A percentile compares a stretch with the other conserved stretches of the same genome.
These are phyloP conservation scores for Probaryconus sp. DNA, from an alignment of 1,140 invertebrate genomes.

Conservation along the genomic window DNA sequence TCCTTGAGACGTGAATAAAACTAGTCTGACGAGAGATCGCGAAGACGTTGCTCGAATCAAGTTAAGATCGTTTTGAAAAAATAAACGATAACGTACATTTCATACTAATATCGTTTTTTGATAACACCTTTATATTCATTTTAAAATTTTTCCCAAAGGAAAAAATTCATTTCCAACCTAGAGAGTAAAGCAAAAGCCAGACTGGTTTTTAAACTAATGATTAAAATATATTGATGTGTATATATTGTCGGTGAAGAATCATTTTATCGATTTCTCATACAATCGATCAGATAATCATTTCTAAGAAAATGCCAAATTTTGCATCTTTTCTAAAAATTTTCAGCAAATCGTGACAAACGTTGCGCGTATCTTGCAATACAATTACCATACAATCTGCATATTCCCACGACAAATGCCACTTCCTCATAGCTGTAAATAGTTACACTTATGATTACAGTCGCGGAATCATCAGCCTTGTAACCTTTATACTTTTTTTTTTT, in stretches of 20 bases:
- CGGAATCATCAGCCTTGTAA: slow-evolving; percentile 46
- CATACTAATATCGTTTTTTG: slow-evolving; percentile 24
- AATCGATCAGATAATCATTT: too few relatives aligned
- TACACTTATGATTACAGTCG: slow-evolving; percentile 51
- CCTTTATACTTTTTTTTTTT: slow-evolving; percentile 39
- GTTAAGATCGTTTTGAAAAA: slow-evolving; percentile 39
- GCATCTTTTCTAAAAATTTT: slow-evolving; percentile 9
- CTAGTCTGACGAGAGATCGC: slow-evolving; percentile 56
- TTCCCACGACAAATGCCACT: slow-evolving; percentile 63
- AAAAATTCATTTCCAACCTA: too few relatives aligned
- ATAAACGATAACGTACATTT: too few relatives aligned
- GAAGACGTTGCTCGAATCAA: slow-evolving; percentile 50
- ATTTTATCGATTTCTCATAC: too few relatives aligned
- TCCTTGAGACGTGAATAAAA: slow-evolving; percentile 60
- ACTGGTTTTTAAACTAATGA: too few relatives aligned
- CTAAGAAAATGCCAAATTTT: slow-evolving; percentile 46
- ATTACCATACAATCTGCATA: slow-evolving; percentile 77
- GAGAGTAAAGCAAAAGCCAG: too few relatives aligned
- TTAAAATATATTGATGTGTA: too few relatives aligned
- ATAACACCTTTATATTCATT: too few relatives aligned
- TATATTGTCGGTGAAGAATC: too few relatives aligned
- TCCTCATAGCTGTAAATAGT: slow-evolving; percentile 67
- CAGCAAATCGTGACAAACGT: slow-evolving; percentile 67
- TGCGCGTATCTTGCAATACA: slow-evolving; percentile 67
- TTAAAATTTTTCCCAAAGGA: too few relatives aligned